Evolutionary conservation across 2,888 invertebrate genomes (phyloP).

Genomic region (Neocrepidodera transversa): DNA sequence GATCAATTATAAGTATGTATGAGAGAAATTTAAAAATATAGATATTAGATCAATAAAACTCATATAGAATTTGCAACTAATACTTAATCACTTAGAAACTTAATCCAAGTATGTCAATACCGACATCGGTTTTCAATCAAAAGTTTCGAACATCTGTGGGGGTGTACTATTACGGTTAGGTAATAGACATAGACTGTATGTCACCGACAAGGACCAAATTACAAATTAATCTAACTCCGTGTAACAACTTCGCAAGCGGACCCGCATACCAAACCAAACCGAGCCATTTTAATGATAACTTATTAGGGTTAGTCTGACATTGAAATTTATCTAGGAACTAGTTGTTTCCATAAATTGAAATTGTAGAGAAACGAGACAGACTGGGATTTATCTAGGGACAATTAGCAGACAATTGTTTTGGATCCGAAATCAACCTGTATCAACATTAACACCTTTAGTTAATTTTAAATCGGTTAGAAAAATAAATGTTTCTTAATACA

Average conservation of each 20-base stretch:
- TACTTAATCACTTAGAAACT: too few species aligned
- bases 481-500: too few species aligned
- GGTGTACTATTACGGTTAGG: background rate
- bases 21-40: too few species aligned
- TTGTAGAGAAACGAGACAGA: background rate
- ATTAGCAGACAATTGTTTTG: too few species aligned
- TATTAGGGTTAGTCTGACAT: background rate
- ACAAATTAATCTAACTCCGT: constrained; percentile 2
- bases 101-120: background rate
- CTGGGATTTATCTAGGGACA: background rate
- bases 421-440: too few species aligned
- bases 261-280: constrained; percentile 4
- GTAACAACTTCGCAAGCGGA: constrained; percentile 6
- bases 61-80: too few species aligned
- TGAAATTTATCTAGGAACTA: background rate
- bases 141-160: background rate
- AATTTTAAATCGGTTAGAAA: too few species aligned
- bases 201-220: constrained; percentile 4
- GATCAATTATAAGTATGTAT: too few species aligned
- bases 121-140: background rate
- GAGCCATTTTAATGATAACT: background rate
- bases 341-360: background rate
- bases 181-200: constrained; percentile 2
- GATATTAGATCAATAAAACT: too few species aligned
- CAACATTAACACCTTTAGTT: too few species aligned